Conservation (phyloP, 2,797 vertebrate genomes). For the Chrysolophus pictus region DNA sequence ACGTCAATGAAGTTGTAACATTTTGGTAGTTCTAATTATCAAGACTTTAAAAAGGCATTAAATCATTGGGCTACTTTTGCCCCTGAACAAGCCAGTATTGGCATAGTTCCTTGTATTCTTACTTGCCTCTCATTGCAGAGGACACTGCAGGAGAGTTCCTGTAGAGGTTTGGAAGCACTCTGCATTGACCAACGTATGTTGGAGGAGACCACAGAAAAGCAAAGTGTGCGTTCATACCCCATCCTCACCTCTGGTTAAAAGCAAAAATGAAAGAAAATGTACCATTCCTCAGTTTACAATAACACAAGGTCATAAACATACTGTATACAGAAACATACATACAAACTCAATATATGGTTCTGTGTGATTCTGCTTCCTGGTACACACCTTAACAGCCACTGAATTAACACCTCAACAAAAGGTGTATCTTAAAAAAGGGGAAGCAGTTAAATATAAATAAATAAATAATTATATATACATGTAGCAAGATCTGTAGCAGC, state of each 20-base stretch:
- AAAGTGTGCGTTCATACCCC: not conserved
- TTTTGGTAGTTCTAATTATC: not conserved
- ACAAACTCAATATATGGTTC: not conserved
- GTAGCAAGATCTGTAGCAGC: not conserved
- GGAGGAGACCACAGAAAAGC: not conserved
- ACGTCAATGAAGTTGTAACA: not conserved
- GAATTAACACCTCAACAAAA: not conserved
- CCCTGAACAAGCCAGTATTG: not conserved
- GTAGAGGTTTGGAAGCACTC: not conserved
- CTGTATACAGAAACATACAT: rapidly evolving
- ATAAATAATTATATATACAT: too few relatives aligned
- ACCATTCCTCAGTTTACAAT: not conserved
- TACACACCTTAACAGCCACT: not conserved
- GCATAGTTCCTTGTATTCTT: not conserved
- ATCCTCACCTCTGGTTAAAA: not conserved
- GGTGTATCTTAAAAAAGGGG: not conserved
- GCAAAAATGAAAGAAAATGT: rapidly evolving
- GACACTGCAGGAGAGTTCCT: not conserved
- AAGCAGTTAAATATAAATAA: not conserved
- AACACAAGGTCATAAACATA: not conserved
- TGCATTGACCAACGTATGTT: not conserved
- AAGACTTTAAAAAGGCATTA: not conserved
- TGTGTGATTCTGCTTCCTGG: not conserved
- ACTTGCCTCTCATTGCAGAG: not conserved
- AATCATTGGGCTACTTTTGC: not conserved